These are phyloP conservation scores for Ligdia adustata DNA, from an alignment of 2,888 invertebrate species.

Conservation along the genomic window DNA sequence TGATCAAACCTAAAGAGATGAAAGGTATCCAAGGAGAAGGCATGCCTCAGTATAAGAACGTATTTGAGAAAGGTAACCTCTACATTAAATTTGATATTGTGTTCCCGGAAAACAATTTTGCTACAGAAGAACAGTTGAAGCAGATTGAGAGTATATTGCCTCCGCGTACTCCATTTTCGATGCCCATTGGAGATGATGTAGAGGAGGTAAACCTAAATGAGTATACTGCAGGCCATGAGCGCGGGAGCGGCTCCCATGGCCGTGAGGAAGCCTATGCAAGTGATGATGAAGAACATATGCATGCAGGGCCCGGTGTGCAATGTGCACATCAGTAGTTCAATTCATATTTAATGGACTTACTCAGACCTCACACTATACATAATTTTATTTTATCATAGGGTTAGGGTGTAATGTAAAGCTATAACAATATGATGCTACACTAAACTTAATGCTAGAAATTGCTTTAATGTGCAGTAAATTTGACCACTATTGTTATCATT, in stretches of 20 bases:
- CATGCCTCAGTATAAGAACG: constrained; percentile 94
- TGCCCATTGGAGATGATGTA: constrained; percentile 91
- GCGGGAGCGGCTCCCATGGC: constrained; percentile 70
- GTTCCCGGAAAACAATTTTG: constrained; percentile 93
- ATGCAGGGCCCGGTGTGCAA: constrained; percentile 86
- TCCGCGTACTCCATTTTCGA: constrained; percentile 86
- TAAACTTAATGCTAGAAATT: constrained; percentile 45
- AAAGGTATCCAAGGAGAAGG: constrained; percentile 93
- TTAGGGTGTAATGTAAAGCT: constrained; percentile 65
- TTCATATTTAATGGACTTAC: constrained; percentile 58
- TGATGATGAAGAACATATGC: constrained; percentile 85
- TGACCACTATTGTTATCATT: constrained; percentile 48
- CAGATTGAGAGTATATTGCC: constrained; percentile 90
- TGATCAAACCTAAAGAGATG: constrained; percentile 92
- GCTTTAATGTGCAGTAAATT: constrained; percentile 47
- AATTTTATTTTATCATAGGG: constrained; percentile 68
- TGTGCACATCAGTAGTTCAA: constrained; percentile 91
- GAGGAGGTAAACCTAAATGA: constrained; percentile 94
- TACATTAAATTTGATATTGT: constrained; percentile 93
- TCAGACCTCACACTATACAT: constrained; percentile 61
- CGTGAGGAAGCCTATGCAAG: constrained; percentile 89
- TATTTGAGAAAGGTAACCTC: constrained; percentile 94
- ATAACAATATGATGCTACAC: constrained; percentile 50
- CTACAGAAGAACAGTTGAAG: constrained; percentile 86
- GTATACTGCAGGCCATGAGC: constrained; percentile 85